Evolutionary conservation across 2,113 vertebrate genomes (phyloP), one percentile per base, ranked within the genome.

Genomic region (Psittacula cyanocephala): DNA sequence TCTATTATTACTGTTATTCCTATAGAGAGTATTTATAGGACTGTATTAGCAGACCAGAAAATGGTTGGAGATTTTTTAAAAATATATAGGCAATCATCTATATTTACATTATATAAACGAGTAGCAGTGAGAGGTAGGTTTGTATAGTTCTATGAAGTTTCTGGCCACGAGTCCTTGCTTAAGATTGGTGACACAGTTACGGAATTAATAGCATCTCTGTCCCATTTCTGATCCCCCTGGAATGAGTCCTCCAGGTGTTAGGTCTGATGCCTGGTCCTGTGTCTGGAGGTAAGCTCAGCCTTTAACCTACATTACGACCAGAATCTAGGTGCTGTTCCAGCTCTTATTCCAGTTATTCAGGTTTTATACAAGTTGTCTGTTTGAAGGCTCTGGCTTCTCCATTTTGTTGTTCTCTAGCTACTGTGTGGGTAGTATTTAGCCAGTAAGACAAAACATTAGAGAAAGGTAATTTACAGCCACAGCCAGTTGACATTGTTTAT

Each of bases 181-280:
- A 87, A 92, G 74, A 88, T 41, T 89, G 84, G 44, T 95, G 93
- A 94, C 95, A 96, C 75, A 92, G 84, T 96, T 96, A 80, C 0
- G 28, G 75, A 95, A 96, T 94, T 97, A 95, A 95, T 96, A 96
- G 75, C 91, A 95, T 94, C 95, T 92, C 77, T 91, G 96, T 97
- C 96, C 95, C 89, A 94, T 77, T 96, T 96, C 81, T 96, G 64
- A 59, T 96, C 91, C 94, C 94, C 19, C 46, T 86, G 93, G 93
- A 95, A 75, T 65, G 70, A 89, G 67, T 97, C 89, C 75, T 95
- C 41, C 81, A 85, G 81, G 63, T 95, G 84, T 91, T 59, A 89
- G 50, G 91, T 85, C 91, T 91, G 86, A 93, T 90, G 86, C 92
- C 43, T 87, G 27, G 29, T 94, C 44, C 81, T 95, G 63, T 80